phyloP scores from a whole-genome alignment of 2,797 vertebrate genomes.

The Sebastes oblongus region DNA sequence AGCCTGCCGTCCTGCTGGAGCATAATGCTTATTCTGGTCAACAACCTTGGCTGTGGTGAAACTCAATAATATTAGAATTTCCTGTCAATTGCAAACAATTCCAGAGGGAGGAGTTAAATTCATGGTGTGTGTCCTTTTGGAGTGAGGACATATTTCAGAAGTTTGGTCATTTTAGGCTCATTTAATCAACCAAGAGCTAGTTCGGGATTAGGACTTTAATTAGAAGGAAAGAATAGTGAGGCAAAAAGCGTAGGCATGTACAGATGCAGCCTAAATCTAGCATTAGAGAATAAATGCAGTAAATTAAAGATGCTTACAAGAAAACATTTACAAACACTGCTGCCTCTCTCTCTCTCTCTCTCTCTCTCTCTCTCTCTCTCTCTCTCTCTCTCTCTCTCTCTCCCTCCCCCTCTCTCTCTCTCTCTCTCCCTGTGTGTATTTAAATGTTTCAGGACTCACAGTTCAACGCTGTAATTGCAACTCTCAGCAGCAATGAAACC shows the following conservation, averaged over 20 bases:
- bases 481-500: neutral
- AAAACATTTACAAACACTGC: conserved; percentile 4
- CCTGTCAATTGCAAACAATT: conserved; percentile 3
- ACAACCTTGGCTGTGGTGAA: conserved; percentile 11
- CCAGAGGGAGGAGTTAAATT: conserved; percentile 1
- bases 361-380: neutral
- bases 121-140: neutral
- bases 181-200: neutral
- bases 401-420: too few relatives aligned
- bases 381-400: neutral
- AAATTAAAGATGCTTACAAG: neutral
- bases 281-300: neutral
- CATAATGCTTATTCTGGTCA: conserved; percentile 30
- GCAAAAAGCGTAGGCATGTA: neutral
- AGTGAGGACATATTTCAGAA: neutral
- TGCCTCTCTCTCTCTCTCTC: neutral
- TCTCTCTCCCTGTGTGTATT: neutral
- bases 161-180: neutral
- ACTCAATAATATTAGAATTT: conserved; percentile 31
- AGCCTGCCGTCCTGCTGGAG: conserved; percentile 10
- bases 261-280: neutral
- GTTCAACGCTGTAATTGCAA: conserved; percentile 18
- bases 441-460: conserved; percentile 15
- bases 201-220: conserved; percentile 14
- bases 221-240: neutral